These are phyloP conservation scores for Neosilurus mollespiculum DNA, from an alignment of 2,797 vertebrate genomes.

Conservation along the genomic window DNA sequence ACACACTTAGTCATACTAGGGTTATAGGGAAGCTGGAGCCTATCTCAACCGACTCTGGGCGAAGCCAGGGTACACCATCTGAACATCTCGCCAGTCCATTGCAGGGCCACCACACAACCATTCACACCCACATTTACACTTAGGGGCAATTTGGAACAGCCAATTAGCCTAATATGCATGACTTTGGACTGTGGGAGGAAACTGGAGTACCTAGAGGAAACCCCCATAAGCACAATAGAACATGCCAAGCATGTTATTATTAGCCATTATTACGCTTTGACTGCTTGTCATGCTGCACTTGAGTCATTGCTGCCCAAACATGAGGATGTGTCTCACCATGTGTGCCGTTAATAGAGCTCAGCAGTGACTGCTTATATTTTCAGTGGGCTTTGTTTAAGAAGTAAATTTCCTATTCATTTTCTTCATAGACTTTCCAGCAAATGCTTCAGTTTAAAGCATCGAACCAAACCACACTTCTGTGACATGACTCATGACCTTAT, in stretches of 20 bases:
- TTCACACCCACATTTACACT: too few species aligned
- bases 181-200: too few species aligned
- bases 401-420: not conserved
- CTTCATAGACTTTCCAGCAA: not conserved
- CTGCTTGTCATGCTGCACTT: not conserved
- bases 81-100: too few species aligned
- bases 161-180: too few species aligned
- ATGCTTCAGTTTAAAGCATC: not conserved
- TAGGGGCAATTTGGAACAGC: too few species aligned
- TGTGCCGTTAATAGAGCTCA: not conserved
- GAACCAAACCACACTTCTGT: not conserved
- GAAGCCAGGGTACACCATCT: too few species aligned
- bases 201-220: too few species aligned
- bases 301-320: constrained; percentile 3
- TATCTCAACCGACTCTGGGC: too few species aligned
- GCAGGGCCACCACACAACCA: too few species aligned
- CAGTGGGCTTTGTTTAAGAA: not conserved
- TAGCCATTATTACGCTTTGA: not conserved
- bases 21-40: too few species aligned
- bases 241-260: not conserved
- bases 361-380: not conserved
- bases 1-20: too few species aligned
- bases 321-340: not conserved
- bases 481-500: not conserved
- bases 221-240: too few species aligned